phyloP scores from a whole-genome alignment of 1,140 invertebrate genomes.

The Pentalonia nigronervosa region DNA sequence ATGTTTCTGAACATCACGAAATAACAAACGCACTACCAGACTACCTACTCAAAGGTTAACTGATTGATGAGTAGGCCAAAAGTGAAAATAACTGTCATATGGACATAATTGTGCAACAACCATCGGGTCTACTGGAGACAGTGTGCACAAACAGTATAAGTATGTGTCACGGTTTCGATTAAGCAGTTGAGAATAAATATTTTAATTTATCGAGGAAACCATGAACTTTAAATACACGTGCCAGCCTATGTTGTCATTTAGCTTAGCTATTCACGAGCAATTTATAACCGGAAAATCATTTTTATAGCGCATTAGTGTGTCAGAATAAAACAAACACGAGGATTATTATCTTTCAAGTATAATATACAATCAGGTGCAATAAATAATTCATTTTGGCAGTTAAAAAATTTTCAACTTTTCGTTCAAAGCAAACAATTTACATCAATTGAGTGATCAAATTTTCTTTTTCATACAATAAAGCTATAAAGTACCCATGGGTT shows the following conservation, averaged over 20 bases:
- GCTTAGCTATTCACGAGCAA: background rate
- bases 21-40: background rate
- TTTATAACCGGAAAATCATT: constrained; percentile 27
- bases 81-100: constrained; percentile 43
- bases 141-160: background rate
- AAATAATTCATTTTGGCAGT: background rate
- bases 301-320: background rate
- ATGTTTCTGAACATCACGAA: background rate
- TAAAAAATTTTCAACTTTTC: background rate
- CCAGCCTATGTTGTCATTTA: background rate
- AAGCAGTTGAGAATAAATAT: constrained; percentile 1
- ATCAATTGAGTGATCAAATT: background rate
- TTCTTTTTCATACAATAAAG: background rate
- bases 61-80: constrained; percentile 42
- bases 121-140: background rate
- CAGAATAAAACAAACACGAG: constrained; percentile 15
- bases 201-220: constrained; percentile 33
- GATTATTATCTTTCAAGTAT: background rate
- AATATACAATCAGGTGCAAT: no score
- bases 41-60: constrained; percentile 37
- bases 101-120: constrained; percentile 13
- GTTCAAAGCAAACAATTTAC: background rate
- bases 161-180: constrained; percentile 37
- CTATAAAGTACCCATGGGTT: background rate
- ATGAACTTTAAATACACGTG: constrained; percentile 22